These are phyloP conservation scores for Pterocles gutturalis DNA, from an alignment of 2,113 vertebrate species.

Conservation along the genomic window DNA sequence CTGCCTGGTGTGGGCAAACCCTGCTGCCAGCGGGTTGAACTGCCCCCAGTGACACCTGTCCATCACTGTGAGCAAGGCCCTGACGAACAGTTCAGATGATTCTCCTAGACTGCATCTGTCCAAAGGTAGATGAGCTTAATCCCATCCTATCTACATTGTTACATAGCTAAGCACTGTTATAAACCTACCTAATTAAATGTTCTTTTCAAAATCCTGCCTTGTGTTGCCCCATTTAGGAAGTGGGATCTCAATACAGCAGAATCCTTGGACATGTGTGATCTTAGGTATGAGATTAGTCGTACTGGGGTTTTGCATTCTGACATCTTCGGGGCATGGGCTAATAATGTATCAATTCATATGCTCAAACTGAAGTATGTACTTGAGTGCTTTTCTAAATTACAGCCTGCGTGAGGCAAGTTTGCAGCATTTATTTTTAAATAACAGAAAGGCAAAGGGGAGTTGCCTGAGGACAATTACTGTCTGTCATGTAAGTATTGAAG, in stretches of 20 bases:
- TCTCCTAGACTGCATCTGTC: neutral
- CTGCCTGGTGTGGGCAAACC: neutral
- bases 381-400: neutral
- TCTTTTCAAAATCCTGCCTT: neutral
- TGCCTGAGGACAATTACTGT: neutral
- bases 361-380: neutral
- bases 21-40: neutral
- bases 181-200: neutral
- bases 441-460: neutral
- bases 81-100: neutral
- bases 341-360: neutral
- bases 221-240: neutral
- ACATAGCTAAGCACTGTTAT: neutral
- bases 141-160: neutral
- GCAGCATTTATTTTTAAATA: neutral
- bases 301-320: neutral
- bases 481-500: neutral
- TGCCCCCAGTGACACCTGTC: neutral
- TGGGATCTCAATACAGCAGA: neutral
- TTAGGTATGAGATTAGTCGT: neutral
- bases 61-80: neutral
- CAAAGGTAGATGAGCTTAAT: neutral
- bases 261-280: neutral
- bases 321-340: neutral
- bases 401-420: neutral